Conservation (phyloP, 2,113 vertebrate species). For the Apeltes quadracus region DNA sequence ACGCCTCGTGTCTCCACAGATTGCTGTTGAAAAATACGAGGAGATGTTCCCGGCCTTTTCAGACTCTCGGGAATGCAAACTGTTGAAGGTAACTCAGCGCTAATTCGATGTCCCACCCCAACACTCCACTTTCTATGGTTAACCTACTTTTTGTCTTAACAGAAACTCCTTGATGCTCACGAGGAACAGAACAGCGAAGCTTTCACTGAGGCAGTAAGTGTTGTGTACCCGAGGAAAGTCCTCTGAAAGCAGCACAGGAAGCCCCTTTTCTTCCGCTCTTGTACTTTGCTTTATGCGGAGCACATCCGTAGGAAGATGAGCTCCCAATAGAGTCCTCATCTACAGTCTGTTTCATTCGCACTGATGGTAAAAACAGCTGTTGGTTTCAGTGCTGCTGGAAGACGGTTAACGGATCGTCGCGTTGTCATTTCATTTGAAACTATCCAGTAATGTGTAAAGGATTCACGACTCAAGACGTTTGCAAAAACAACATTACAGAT, state of each 20-base stretch:
- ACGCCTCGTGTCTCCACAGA: conserved; percentile 74
- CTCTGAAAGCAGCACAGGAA: conserved; percentile 25
- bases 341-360: background rate
- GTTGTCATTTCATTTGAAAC: background rate
- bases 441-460: background rate
- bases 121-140: conserved; percentile 9
- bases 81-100: conserved; percentile 88
- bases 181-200: conserved; percentile 97
- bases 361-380: background rate
- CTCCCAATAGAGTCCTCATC: background rate
- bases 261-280: background rate
- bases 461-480: background rate
- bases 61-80: conserved; percentile 97
- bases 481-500: background rate
- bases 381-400: background rate
- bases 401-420: background rate
- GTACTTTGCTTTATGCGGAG: conserved; percentile 31
- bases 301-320: background rate
- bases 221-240: conserved; percentile 3
- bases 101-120: background rate
- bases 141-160: conserved; percentile 41
- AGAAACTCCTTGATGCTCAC: conserved; percentile 97
- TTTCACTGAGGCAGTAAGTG: conserved; percentile 95
- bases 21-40: conserved; percentile 96
- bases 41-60: conserved; percentile 99